Evolutionary conservation across 2,888 invertebrate species (phyloP).

Genomic region (Aleiodes testaceus): DNA sequence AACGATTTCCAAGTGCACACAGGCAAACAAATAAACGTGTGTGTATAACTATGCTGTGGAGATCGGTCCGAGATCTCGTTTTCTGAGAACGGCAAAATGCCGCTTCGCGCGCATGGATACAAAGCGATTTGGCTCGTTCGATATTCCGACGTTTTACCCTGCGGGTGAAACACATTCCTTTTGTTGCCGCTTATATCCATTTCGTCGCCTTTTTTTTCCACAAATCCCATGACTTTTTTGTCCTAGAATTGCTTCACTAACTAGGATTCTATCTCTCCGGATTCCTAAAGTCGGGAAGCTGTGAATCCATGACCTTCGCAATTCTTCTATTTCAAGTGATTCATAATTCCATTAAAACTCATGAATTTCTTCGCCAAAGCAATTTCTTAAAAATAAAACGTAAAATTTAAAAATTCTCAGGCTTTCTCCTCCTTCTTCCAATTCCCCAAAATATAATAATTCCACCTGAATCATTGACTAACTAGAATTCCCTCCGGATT

Average conservation of each 20-base stretch:
- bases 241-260: constrained; percentile 47
- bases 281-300: too few species aligned
- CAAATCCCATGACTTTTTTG: constrained; percentile 50
- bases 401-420: too few species aligned
- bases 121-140: constrained; percentile 63
- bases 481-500: constrained; percentile 44
- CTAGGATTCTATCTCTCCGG: constrained; percentile 44
- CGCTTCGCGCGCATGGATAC: constrained; percentile 58
- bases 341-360: too few species aligned
- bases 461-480: constrained; percentile 41
- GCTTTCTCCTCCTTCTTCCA: too few species aligned
- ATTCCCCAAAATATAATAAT: too few species aligned
- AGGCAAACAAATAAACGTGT: background rate
- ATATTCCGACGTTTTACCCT: constrained; percentile 63
- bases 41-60: constrained; percentile 35
- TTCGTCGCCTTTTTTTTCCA: constrained; percentile 49
- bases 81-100: constrained; percentile 59
- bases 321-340: too few species aligned
- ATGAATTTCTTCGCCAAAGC: too few species aligned
- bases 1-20: constrained; percentile 17
- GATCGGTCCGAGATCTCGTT: constrained; percentile 62
- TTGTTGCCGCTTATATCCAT: constrained; percentile 43
- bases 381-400: too few species aligned
- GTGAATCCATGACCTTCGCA: too few species aligned
- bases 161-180: constrained; percentile 47